Percentiles rank a stretch among this genome's conserved stretches.
Conservation (phyloP, 2,113 vertebrate genomes). For the Leptocoma aspasia region DNA sequence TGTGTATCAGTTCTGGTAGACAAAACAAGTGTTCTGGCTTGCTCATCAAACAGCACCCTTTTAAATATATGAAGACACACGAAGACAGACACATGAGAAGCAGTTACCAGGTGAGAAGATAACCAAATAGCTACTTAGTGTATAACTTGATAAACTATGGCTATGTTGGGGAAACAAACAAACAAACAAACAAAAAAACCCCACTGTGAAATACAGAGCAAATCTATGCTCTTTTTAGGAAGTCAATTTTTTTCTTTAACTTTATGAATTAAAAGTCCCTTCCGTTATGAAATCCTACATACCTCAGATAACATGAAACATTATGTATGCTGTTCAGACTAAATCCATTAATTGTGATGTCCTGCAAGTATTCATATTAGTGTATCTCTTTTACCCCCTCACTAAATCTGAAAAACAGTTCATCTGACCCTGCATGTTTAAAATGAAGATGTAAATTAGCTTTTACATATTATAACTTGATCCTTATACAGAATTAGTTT, state of each 20-base stretch:
- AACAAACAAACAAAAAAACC: background rate
- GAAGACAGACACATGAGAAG: background rate
- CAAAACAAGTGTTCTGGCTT: background rate
- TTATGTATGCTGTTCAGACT: background rate
- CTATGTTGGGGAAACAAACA: background rate
- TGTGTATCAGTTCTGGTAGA: background rate
- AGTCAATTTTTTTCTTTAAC: background rate
- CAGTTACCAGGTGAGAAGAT: conserved; percentile 16
- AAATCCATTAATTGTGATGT: background rate
- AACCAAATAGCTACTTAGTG: background rate
- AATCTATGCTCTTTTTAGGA: background rate
- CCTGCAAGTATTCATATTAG: background rate
- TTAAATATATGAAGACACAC: background rate
- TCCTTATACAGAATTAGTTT: background rate
- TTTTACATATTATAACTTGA: background rate
- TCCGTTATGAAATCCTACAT: background rate
- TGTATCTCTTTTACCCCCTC: background rate
- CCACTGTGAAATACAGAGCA: background rate
- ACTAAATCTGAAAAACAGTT: background rate
- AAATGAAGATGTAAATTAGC: background rate
- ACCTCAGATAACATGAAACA: background rate
- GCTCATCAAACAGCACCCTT: background rate
- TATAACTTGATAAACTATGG: background rate
- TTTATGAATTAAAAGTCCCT: background rate
- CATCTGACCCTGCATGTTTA: background rate